These are phyloP conservation scores for Chymomyza amoena DNA, from an alignment of 2,888 invertebrate genomes.

Conservation along the genomic window DNA sequence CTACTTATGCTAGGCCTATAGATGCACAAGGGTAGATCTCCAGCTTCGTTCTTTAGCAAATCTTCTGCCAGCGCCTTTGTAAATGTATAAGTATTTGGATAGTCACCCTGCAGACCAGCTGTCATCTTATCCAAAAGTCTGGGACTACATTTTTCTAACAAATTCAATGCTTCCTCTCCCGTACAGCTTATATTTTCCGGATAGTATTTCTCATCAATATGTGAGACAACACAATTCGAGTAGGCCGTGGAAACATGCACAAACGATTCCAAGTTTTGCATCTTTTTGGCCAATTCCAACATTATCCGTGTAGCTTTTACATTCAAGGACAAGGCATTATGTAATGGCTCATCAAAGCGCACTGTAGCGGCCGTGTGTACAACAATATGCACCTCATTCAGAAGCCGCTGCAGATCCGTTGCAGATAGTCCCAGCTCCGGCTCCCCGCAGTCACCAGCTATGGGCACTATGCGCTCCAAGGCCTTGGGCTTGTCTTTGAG, in stretches of 20 bases:
- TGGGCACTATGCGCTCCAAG: slow-evolving; percentile 70
- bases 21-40: slow-evolving; percentile 83
- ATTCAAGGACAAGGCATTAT: slow-evolving; percentile 85
- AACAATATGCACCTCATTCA: slow-evolving; percentile 80
- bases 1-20: slow-evolving; percentile 85
- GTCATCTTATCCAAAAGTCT: slow-evolving; percentile 75
- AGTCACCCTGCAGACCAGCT: slow-evolving; percentile 59
- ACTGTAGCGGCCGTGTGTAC: slow-evolving; percentile 97
- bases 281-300: slow-evolving; percentile 82
- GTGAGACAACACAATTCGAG: slow-evolving; percentile 81
- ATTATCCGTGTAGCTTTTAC: slow-evolving; percentile 84
- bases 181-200: slow-evolving; percentile 68
- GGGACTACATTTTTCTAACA: slow-evolving; percentile 61
- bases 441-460: slow-evolving; percentile 77
- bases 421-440: slow-evolving; percentile 76
- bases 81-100: slow-evolving; percentile 86
- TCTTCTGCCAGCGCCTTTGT: slow-evolving; percentile 87
- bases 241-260: slow-evolving; percentile 86
- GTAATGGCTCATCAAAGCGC: slow-evolving; percentile 85
- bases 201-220: slow-evolving; percentile 78
- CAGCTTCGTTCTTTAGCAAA: slow-evolving; percentile 80
- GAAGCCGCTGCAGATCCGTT: slow-evolving; percentile 69
- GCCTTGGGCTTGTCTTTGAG: slow-evolving; percentile 59
- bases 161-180: slow-evolving; percentile 72
- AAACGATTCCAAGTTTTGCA: slow-evolving; percentile 80